Evolutionary conservation across 2,888 invertebrate genomes (phyloP).

Genomic region (Sarcophaga variegata): DNA sequence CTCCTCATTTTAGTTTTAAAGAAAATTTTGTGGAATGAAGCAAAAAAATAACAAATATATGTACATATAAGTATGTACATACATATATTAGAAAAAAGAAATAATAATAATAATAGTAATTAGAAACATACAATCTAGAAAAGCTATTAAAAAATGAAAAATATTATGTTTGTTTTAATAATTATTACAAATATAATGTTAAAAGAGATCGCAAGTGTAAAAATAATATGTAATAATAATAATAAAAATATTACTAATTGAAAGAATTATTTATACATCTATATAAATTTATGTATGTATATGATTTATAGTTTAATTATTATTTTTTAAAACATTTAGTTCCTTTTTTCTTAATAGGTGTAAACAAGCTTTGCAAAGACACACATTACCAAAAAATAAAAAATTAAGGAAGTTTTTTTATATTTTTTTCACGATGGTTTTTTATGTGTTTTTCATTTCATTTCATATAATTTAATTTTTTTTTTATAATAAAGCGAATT

Average conservation of each 20-base stretch:
- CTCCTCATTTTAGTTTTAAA: slow-evolving; percentile 13
- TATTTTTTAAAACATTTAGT: slow-evolving; percentile 24
- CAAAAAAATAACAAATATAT: slow-evolving; percentile 47
- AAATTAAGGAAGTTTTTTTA: neutral
- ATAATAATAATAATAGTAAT: slow-evolving; percentile 30
- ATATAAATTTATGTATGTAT: slow-evolving; percentile 2
- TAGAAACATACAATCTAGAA: slow-evolving; percentile 58
- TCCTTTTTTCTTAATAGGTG: slow-evolving; percentile 22
- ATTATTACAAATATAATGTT: slow-evolving; percentile 64
- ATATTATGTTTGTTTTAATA: slow-evolving; percentile 42
- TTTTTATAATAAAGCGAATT: slow-evolving; percentile 51
- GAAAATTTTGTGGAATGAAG: slow-evolving; percentile 63
- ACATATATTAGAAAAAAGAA: slow-evolving; percentile 6
- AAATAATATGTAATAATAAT: slow-evolving; percentile 27
- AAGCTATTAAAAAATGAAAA: slow-evolving; percentile 59
- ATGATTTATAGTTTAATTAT: neutral
- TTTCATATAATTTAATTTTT: slow-evolving; percentile 10
- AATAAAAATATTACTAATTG: slow-evolving; percentile 53
- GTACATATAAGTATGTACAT: neutral
- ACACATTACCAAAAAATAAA: slow-evolving; percentile 54
- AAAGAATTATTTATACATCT: slow-evolving; percentile 47
- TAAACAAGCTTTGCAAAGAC: slow-evolving; percentile 67
- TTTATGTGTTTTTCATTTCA: slow-evolving; percentile 23
- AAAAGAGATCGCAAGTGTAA: slow-evolving; percentile 68
- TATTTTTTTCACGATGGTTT: neutral